Evolutionary conservation across 2,113 vertebrate species (phyloP), one percentile per base, ranked within the genome.

Genomic region (Hippocampus barbouri): DNA sequence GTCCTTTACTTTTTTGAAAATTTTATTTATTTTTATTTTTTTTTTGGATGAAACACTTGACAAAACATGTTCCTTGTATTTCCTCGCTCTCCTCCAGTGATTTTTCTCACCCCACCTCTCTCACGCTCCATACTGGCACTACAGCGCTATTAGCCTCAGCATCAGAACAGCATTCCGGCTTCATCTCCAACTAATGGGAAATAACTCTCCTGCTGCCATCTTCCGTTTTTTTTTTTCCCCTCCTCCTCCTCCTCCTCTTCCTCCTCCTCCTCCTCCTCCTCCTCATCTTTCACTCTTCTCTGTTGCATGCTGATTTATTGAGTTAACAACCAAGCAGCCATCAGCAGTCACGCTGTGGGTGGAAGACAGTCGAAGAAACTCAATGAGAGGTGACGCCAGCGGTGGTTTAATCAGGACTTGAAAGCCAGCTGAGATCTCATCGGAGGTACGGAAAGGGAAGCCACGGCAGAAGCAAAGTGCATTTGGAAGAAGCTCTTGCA

Each of bases 181-280:
- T 47, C 71, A 69, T 85, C 80, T 71, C 49, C 79, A 74, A 66
- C 82, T 76, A 70, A 83, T 66, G 66, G 76, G 68, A 75, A 74
- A 6, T 40, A 65, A 79, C 70, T 82, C 76, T 83, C 81, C 81
- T 79, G 83, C 77, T 85, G 84, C 81, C 65, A 20, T 79, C 57
- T 25, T 76, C 40, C 30, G 1, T 18, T 66, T 45, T 23, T 20
- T 20, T 20, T 20, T 21, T 9, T 43, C 25, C n/a, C n/a, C n/a
- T n/a, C n/a, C n/a, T n/a, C n/a, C 12, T 59, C 59, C 7, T 34
- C 59, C 60, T 76, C 67, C 64, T 77, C 51, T 63, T 76, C 65
- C 20, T 73, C 65, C 43, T 72, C 49, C 25, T 62, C 43, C 43
- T 73, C 65, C 54, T 72, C 49, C 43, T 62, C 51, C 63, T 76